phyloP scores from a whole-genome alignment of 2,888 invertebrate genomes.

The Coremacera marginata region DNA sequence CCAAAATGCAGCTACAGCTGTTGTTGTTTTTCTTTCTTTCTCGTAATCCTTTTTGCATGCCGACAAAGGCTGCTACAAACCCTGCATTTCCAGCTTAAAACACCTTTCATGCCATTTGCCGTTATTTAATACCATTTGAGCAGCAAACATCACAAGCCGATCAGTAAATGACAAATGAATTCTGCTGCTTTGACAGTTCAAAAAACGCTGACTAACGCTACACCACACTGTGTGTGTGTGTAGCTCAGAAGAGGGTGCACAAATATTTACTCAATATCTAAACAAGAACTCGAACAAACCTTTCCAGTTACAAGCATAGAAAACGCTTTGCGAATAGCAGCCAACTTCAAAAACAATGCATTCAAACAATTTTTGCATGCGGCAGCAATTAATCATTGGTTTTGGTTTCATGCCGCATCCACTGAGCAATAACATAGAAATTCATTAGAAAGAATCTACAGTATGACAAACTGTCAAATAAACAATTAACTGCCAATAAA shows the following conservation, averaged over 20 bases:
- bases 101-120: background rate
- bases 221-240: too few species aligned
- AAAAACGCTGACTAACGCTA: background rate
- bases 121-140: too few species aligned
- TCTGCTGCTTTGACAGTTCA: background rate
- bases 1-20: too few species aligned
- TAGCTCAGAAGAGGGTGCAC: background rate
- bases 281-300: background rate
- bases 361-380: background rate
- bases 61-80: background rate
- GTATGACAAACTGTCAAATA: slow-evolving; percentile 32
- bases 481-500: slow-evolving; percentile 36
- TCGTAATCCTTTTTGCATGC: slow-evolving; percentile 3
- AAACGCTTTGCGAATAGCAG: background rate
- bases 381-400: slow-evolving; percentile 3
- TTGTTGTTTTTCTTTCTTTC: too few species aligned
- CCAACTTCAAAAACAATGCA: background rate
- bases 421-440: background rate
- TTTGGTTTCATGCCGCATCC: background rate
- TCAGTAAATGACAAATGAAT: slow-evolving; percentile 16
- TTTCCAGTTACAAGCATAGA: background rate
- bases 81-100: background rate
- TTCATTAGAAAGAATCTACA: background rate
- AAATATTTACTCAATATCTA: slow-evolving; percentile 4
- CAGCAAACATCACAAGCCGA: background rate